These are phyloP conservation scores for Drosophila insularis DNA, from an alignment of 1,140 invertebrate species.

Conservation along the genomic window DNA sequence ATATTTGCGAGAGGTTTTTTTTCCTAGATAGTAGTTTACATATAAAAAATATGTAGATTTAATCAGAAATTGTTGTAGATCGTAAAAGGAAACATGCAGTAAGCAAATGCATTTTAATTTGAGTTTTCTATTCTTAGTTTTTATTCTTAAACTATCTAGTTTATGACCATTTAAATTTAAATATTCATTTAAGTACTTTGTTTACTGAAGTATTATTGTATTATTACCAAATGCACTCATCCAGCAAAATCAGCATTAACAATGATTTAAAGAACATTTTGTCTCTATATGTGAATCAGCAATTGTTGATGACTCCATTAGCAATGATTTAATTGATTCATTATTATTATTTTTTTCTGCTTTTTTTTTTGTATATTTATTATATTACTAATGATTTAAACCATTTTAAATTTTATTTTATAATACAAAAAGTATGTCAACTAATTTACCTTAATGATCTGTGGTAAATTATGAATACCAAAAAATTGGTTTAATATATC, in stretches of 20 bases:
- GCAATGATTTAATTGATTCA: conserved; percentile 31
- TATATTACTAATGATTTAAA: conserved; percentile 23
- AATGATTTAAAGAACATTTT: not conserved
- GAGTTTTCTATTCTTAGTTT: too few species aligned
- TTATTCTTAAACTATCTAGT: too few species aligned
- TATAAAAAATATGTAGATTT: too few species aligned
- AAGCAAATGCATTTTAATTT: too few species aligned
- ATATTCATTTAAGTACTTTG: too few species aligned
- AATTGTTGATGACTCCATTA: conserved; percentile 44
- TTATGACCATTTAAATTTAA: too few species aligned
- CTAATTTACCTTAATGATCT: conserved; percentile 1
- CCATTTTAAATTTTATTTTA: conserved; percentile 7
- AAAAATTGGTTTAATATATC: not conserved
- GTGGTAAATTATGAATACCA: not conserved
- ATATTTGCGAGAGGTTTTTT: too few species aligned
- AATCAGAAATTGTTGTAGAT: too few species aligned
- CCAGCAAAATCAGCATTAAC: not conserved
- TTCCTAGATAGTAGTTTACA: too few species aligned
- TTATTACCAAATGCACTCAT: too few species aligned
- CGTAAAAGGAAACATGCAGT: too few species aligned
- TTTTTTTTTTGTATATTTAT: conserved; percentile 13
- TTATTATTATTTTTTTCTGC: not conserved
- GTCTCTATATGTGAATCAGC: not conserved
- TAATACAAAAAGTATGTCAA: conserved; percentile 1
- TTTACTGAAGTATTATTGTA: too few species aligned